Evolutionary conservation across 2,797 vertebrate species (phyloP).

Genomic region (Gallirallus australis): DNA sequence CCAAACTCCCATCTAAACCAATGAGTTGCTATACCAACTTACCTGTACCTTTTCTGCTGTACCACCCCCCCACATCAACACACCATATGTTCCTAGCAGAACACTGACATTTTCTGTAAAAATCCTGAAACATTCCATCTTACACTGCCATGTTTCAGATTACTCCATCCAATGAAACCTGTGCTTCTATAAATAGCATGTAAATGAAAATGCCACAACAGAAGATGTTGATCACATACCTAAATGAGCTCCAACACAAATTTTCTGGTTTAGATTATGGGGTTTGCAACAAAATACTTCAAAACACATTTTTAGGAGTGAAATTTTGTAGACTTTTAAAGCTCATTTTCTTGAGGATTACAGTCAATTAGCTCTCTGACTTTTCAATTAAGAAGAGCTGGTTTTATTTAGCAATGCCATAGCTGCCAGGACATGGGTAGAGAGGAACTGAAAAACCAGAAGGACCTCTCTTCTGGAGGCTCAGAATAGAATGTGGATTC

Average conservation of each 20-base stretch:
- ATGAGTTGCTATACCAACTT: not conserved
- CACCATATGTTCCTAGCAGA: not conserved
- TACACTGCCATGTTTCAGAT: not conserved
- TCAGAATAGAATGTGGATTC: not conserved
- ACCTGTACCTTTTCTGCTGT: not conserved
- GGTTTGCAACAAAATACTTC: not conserved
- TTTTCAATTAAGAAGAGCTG: not conserved
- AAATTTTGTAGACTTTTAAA: not conserved
- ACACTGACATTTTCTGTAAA: not conserved
- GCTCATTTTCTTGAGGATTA: not conserved
- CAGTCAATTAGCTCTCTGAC: not conserved
- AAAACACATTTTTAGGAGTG: not conserved
- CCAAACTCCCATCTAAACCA: not conserved
- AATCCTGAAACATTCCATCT: not conserved
- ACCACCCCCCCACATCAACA: not conserved
- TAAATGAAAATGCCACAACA: not conserved
- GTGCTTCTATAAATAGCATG: not conserved
- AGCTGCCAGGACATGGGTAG: not conserved
- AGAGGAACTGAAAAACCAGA: not conserved
- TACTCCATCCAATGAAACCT: not conserved
- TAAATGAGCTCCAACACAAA: not conserved
- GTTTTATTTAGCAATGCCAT: not conserved
- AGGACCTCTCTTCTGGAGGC: not conserved
- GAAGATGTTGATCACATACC: not conserved
- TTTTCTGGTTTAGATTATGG: rapidly evolving